phyloP scores from a whole-genome alignment of 2,797 vertebrate genomes.

The Siniperca scherzeri region DNA sequence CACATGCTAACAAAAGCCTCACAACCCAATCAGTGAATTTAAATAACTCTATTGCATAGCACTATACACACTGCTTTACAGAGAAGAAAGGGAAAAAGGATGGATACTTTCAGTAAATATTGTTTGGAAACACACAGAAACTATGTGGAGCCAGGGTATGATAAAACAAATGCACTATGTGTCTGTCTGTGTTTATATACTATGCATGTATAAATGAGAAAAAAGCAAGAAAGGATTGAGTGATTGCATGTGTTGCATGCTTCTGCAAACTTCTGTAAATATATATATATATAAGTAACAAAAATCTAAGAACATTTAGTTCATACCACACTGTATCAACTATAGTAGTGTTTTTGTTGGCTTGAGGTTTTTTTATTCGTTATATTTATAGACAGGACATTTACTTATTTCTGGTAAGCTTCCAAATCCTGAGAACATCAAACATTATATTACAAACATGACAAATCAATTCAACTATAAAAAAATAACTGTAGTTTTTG shows the following conservation, averaged over 20 bases:
- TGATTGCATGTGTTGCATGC: neutral
- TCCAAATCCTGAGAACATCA: neutral
- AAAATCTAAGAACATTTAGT: neutral
- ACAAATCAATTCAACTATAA: neutral
- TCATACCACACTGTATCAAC: neutral
- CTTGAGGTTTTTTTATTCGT: neutral
- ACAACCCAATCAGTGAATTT: slow-evolving; percentile 33
- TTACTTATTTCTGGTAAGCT: neutral
- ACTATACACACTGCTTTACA: slow-evolving; percentile 6
- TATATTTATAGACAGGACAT: slow-evolving; percentile 4
- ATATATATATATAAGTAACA: neutral
- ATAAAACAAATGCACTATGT: neutral
- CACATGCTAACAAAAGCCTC: slow-evolving; percentile 48
- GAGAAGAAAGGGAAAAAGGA: slow-evolving; percentile 3
- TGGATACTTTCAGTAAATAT: neutral
- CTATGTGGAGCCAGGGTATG: neutral
- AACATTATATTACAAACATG: neutral
- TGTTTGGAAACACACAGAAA: neutral
- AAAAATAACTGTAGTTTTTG: neutral
- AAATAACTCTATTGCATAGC: slow-evolving; percentile 11
- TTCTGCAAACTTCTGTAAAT: neutral
- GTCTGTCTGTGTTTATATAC: neutral
- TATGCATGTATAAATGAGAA: neutral
- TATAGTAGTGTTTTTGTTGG: neutral
- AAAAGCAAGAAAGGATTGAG: neutral